Evolutionary conservation across 2,888 invertebrate genomes (phyloP), one percentile per base, ranked within the genome.

Genomic region (Liodrosophila aerea): DNA sequence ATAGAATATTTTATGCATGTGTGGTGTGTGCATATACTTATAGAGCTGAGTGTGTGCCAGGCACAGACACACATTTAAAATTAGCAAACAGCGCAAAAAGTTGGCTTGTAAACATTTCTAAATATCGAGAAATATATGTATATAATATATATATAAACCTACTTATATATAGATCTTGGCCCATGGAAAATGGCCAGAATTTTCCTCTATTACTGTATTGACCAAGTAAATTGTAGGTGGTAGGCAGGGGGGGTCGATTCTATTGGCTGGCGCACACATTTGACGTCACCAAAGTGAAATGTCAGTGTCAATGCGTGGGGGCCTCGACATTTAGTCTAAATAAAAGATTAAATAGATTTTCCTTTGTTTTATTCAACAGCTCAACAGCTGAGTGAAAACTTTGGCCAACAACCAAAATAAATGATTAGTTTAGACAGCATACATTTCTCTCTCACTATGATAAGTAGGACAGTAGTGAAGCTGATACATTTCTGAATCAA

Each of bases 231-330:
- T 16, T 4, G 16, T 44, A 37, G 39, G 34, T 39, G 22, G 29
- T 33, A 15, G 30, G 30, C n/a, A n/a, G 41, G 45, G 40, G 51
- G 37, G 51, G 52, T 57, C 49, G 37, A 40, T 60, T 63, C 7
- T 9, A 29, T 39, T 18, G 18, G n/a, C n/a, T 16, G 18, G 56
- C 58, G 31, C 34, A 34, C 43, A 43, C 39, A 39, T 27, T 60
- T 76, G 76, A 73, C 71, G 74, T 75, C 74, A 78, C 65, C 50
- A 40, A 22, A 67, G 60, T 70, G 67, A 78, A 85, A 86, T 85
- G 85, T 85, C 85, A 85, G 71, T 83, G 85, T 84, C 86, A 78
- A 60, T 54, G 76, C 59, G 83, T 85, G 77, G 85, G 87, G 64
- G 78, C 59, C 66, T 41, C 47, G 58, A 63, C 64, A 70, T 63